Conservation (phyloP, 1,140 invertebrate genomes). For the Drosophila pectinifera region DNA sequence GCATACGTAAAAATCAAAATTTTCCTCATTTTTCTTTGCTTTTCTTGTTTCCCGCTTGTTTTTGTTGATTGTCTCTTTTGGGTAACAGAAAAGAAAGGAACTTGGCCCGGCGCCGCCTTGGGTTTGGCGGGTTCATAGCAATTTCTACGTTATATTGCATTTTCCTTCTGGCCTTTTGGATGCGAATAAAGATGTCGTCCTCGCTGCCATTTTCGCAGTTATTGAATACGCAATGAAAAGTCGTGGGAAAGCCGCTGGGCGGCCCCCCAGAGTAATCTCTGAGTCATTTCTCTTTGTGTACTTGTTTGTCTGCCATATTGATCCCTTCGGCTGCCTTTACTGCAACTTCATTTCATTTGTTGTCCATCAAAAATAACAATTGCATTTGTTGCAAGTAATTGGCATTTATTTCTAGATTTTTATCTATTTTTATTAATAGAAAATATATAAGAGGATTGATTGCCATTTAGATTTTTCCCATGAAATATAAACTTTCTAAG, state of each 20-base stretch:
- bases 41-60: slow-evolving; percentile 8
- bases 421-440: neutral
- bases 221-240: slow-evolving; percentile 49
- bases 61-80: slow-evolving; percentile 66
- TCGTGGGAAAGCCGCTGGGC: slow-evolving; percentile 3
- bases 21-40: slow-evolving; percentile 13
- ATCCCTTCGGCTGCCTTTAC: neutral
- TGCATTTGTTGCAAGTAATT: no score
- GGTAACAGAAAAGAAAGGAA: slow-evolving; percentile 3
- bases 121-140: slow-evolving; percentile 14
- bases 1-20: slow-evolving; percentile 79
- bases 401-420: neutral
- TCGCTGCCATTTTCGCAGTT: slow-evolving; percentile 26
- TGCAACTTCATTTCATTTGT: slow-evolving; percentile 1
- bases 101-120: slow-evolving; percentile 28
- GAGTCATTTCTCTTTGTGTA: neutral
- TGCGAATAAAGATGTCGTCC: slow-evolving; percentile 55
- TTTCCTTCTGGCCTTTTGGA: slow-evolving; percentile 48
- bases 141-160: slow-evolving; percentile 67
- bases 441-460: neutral
- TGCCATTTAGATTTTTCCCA: no score
- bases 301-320: neutral
- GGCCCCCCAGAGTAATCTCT: neutral
- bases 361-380: neutral
- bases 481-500: no score